A percentile compares a stretch with the other conserved stretches of the same genome.
These are phyloP conservation scores for Biston stratarius DNA, from an alignment of 2,888 invertebrate genomes.

Conservation along the genomic window DNA sequence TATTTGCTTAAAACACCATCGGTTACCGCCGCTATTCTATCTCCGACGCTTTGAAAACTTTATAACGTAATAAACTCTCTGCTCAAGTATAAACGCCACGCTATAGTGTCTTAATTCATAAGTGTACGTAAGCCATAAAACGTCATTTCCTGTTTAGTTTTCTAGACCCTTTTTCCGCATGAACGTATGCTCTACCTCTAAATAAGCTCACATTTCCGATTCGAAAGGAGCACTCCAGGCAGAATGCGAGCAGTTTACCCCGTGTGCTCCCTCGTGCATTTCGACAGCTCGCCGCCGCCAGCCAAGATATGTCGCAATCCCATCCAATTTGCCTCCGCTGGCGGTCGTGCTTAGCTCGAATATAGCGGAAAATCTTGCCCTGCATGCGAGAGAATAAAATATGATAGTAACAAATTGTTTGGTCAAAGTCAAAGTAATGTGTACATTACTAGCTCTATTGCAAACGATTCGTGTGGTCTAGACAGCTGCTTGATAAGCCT, in stretches of 20 bases:
- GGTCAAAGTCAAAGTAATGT: conserved; percentile 19
- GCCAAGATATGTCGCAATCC: conserved; percentile 82
- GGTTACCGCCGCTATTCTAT: conserved; percentile 38
- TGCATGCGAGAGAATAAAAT: conserved; percentile 75
- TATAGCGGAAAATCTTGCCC: conserved; percentile 81
- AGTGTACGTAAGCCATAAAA: conserved; percentile 26
- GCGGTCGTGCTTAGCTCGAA: conserved; percentile 72
- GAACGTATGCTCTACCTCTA: conserved; percentile 58
- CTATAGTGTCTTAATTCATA: conserved; percentile 21
- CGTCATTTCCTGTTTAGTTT: conserved; percentile 27
- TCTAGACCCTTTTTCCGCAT: conserved; percentile 33
- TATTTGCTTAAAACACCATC: conserved; percentile 56
- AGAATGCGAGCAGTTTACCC: conserved; percentile 77
- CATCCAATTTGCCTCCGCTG: conserved; percentile 82
- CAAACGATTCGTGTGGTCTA: conserved; percentile 11
- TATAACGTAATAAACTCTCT: conserved; percentile 31
- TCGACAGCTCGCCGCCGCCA: conserved; percentile 74
- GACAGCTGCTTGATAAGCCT: conserved; percentile 19
- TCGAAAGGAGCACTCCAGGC: conserved; percentile 65
- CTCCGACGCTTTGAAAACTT: conserved; percentile 28
- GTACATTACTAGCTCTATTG: conserved; percentile 1
- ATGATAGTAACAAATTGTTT: conserved; percentile 64
- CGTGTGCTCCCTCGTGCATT: conserved; percentile 72
- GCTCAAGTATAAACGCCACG: conserved; percentile 23
- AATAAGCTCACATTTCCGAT: conserved; percentile 69